Evolutionary conservation across 2,113 vertebrate species (phyloP), one percentile per base, ranked within the genome.

Genomic region (Oryzias curvinotus): DNA sequence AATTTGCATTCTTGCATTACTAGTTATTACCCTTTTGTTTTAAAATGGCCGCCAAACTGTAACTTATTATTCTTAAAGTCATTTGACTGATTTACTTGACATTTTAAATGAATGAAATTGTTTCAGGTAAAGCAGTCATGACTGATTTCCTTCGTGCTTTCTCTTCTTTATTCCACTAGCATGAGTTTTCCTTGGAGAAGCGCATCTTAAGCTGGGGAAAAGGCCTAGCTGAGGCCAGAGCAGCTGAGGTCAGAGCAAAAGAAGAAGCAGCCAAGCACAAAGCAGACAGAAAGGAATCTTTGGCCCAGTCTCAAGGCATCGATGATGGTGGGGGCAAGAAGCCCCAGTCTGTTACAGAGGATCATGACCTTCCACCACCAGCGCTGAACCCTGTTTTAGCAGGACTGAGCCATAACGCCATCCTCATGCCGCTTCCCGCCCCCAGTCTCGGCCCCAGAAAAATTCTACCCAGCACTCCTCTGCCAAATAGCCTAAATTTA

Each of bases 141-240:
- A 12, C 21, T 19, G 7, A 16, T 65, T 15, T 21, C 4, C 45
- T 5, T 19, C 14, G 12, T 48, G 52, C 44, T 62, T 50, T 14
- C 36, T 62, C 10, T 54, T 17, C 4, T 26, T 52, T 13, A 5
- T 19, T 5, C 50, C 85, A 44, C 51, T 90, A 99, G 96, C 98
- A 98, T 92, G 96, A 98, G 86, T 99, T 98, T 86, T 92, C 93
- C 47, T 81, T 98, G 88, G 97, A 98, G 92, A 95, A 87, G 62
- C 94, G 92, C 16, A 95, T 93, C 26, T 90, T 96, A 0, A 83
- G 87, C 14, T 98, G 96, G 97, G 95, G 94, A 17, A 82, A 92
- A 85, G 94, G 95, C 26, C 82, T 95, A 48, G 94, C 92, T 62
- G 93, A 92, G 72, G 95, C 94, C 28, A 85, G 94, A 70, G 91